phyloP scores from a whole-genome alignment of 1,140 invertebrate genomes.

The Heliothis virescens region DNA sequence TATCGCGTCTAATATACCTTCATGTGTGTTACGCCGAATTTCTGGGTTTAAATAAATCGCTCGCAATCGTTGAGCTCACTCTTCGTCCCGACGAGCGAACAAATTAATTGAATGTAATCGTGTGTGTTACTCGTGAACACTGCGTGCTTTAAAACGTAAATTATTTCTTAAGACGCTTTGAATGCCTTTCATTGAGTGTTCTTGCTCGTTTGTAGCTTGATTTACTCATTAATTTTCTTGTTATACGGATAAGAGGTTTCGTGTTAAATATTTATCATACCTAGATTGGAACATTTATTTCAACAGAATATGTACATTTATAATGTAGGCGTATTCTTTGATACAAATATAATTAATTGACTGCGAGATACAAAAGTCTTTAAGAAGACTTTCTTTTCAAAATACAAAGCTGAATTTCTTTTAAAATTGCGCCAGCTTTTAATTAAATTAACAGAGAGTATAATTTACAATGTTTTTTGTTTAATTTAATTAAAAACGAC shows the following conservation, averaged over 20 bases:
- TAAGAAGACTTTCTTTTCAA: too few species aligned
- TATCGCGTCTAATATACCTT: slow-evolving; percentile 42
- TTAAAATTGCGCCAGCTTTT: background rate
- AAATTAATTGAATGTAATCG: slow-evolving; percentile 53
- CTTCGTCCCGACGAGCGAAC: slow-evolving; percentile 32
- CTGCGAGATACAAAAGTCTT: too few species aligned
- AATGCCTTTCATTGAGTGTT: slow-evolving; percentile 36
- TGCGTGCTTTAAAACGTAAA: slow-evolving; percentile 38
- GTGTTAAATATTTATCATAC: slow-evolving; percentile 1
- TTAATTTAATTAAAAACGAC: slow-evolving; percentile 32
- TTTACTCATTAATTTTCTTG: slow-evolving; percentile 38
- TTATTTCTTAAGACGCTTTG: slow-evolving; percentile 15
- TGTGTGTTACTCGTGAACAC: slow-evolving; percentile 32
- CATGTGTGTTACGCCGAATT: slow-evolving; percentile 36
- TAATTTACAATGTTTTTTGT: slow-evolving; percentile 3
- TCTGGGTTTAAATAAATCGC: slow-evolving; percentile 53
- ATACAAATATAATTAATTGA: too few species aligned
- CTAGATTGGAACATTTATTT: too few species aligned
- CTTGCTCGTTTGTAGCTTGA: slow-evolving; percentile 31
- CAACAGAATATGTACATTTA: too few species aligned
- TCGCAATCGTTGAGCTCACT: slow-evolving; percentile 44
- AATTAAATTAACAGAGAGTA: background rate
- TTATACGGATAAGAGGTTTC: slow-evolving; percentile 1
- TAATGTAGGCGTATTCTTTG: too few species aligned
- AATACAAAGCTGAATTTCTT: too few species aligned